Percentiles rank a stretch among this genome's conserved stretches.
Evolutionary conservation across 2,797 vertebrate genomes (phyloP).

Genomic region (Adrianichthys oophorus): DNA sequence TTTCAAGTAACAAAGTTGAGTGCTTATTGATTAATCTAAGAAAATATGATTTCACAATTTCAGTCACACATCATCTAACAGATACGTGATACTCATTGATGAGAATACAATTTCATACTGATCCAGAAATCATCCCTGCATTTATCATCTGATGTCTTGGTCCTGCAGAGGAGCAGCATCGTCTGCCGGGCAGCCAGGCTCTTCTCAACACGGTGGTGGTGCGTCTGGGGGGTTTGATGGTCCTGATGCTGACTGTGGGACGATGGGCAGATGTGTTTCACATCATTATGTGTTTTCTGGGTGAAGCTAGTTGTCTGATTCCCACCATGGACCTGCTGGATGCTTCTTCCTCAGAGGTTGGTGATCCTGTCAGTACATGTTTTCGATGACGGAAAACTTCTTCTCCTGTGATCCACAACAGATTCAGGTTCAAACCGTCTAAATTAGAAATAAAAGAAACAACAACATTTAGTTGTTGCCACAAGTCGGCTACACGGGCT

Average conservation of each 20-base stretch:
- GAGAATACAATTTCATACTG: no score
- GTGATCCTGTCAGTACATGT: constrained; percentile 35
- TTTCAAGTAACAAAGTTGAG: no score
- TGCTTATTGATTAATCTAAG: no score
- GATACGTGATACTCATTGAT: no score
- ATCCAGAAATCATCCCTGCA: no score
- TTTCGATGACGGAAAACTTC: constrained; percentile 15
- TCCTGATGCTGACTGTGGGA: constrained; percentile 91
- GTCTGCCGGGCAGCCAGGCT: constrained; percentile 55
- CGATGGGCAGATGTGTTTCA: constrained; percentile 88
- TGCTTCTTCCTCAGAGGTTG: constrained; percentile 79
- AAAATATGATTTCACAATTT: no score
- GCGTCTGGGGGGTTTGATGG: constrained; percentile 85
- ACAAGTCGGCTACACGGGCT: no score
- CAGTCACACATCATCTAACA: no score
- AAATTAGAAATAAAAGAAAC: no score
- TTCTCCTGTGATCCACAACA: constrained; percentile 2
- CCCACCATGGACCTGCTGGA: constrained; percentile 76
- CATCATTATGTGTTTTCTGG: constrained; percentile 84
- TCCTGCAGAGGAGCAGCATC: constrained; percentile 83
- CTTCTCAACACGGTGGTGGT: constrained; percentile 82
- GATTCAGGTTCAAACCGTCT: no score
- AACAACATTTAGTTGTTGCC: no score
- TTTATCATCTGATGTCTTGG: constrained; percentile 6
- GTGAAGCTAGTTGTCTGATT: constrained; percentile 86